phyloP scores from a whole-genome alignment of 2,113 vertebrate genomes.

The Siphamia tubifer region DNA sequence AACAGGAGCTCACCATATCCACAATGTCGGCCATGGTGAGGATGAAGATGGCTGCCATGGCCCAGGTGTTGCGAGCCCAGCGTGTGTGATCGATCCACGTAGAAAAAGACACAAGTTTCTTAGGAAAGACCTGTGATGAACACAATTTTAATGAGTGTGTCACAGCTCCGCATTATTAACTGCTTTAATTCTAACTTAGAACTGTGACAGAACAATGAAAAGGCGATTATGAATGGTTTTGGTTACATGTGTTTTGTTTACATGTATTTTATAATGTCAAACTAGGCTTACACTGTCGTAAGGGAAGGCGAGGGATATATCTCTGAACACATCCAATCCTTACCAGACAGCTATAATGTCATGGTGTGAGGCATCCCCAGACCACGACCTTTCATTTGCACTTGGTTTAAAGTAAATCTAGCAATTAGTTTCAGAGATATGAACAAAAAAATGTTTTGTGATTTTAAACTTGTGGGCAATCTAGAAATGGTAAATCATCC shows the following conservation, averaged over 20 bases:
- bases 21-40: slow-evolving; percentile 88
- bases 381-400: too few species aligned
- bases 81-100: slow-evolving; percentile 96
- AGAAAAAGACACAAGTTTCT: slow-evolving; percentile 92
- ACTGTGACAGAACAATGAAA: neutral
- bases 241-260: neutral
- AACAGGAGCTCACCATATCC: slow-evolving; percentile 87
- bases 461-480: too few species aligned
- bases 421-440: too few species aligned
- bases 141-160: neutral
- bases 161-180: neutral
- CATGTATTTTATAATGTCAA: neutral
- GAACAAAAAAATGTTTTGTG: too few species aligned
- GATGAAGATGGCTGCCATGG: slow-evolving; percentile 93
- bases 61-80: slow-evolving; percentile 97
- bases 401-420: too few species aligned
- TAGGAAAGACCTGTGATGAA: slow-evolving; percentile 84
- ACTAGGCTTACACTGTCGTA: too few species aligned
- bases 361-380: too few species aligned
- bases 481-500: too few species aligned
- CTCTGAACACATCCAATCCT: too few species aligned
- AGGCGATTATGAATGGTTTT: neutral
- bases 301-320: too few species aligned
- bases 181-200: too few species aligned
- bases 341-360: too few species aligned